These are phyloP conservation scores for Chaetodon trifascialis DNA, from an alignment of 2,113 vertebrate species.

Conservation along the genomic window DNA sequence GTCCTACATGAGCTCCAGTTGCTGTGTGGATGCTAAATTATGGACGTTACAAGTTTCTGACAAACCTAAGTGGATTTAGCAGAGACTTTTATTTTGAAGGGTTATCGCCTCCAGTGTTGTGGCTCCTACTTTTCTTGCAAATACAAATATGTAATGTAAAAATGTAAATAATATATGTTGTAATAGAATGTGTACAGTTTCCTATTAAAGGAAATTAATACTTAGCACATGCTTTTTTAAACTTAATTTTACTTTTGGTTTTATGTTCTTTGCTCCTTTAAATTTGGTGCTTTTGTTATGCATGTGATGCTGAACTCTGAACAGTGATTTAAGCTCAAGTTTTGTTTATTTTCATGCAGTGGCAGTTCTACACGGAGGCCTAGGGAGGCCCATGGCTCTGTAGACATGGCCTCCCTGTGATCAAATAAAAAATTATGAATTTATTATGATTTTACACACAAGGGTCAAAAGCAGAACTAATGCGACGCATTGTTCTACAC, in stretches of 20 bases:
- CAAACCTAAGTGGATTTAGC: no score
- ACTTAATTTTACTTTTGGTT: neutral
- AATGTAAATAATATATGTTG: neutral
- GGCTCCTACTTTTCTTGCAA: neutral
- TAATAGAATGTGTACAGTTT: neutral
- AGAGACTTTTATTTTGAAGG: slow-evolving; percentile 8
- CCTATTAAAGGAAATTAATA: neutral
- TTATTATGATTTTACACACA: no score
- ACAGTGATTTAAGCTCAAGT: neutral
- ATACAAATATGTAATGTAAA: no score
- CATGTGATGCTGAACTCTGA: neutral
- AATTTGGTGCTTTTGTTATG: neutral
- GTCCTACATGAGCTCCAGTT: slow-evolving; percentile 10
- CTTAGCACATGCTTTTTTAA: neutral
- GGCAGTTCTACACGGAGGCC: no score
- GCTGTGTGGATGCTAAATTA: neutral
- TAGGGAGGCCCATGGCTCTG: no score
- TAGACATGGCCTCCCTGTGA: no score
- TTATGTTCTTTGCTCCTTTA: neutral
- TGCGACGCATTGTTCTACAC: no score
- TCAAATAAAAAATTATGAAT: no score
- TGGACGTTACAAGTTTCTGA: neutral
- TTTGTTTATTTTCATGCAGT: neutral
- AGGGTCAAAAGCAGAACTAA: no score
- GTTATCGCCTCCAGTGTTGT: neutral